These are phyloP conservation scores for Eulithis prunata DNA, from an alignment of 2,888 invertebrate species.

Conservation along the genomic window DNA sequence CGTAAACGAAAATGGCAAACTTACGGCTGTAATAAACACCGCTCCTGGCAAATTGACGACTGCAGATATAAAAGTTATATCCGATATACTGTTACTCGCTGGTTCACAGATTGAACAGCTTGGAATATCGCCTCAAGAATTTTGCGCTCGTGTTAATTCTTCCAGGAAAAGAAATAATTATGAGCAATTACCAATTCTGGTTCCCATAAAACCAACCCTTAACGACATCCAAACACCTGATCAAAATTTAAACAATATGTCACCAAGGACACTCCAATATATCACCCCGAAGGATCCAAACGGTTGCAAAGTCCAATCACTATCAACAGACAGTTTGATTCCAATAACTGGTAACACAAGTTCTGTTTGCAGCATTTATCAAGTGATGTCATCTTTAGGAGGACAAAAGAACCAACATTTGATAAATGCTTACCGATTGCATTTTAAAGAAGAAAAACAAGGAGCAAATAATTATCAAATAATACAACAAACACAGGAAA, in stretches of 20 bases:
- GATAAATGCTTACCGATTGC: slow-evolving; percentile 9
- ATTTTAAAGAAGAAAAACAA: slow-evolving; percentile 3
- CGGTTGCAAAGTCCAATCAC: slow-evolving; percentile 6
- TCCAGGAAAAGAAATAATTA: neutral
- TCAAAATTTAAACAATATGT: neutral
- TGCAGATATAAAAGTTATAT: slow-evolving; percentile 46
- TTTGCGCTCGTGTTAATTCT: slow-evolving; percentile 30
- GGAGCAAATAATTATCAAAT: neutral
- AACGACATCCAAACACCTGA: neutral
- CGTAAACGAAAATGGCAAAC: slow-evolving; percentile 23
- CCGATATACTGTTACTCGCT: slow-evolving; percentile 44
- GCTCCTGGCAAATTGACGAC: slow-evolving; percentile 40
- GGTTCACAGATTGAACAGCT: slow-evolving; percentile 41
- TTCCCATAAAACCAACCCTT: neutral
- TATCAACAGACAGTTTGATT: neutral
- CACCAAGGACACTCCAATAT: neutral
- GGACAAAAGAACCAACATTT: slow-evolving; percentile 19
- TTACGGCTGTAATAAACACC: slow-evolving; percentile 31
- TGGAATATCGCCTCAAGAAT: slow-evolving; percentile 31
- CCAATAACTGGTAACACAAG: slow-evolving; percentile 13
- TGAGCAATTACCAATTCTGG: neutral
- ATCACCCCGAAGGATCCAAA: neutral
- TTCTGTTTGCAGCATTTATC: slow-evolving; percentile 7
- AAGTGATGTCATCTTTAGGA: slow-evolving; percentile 18
- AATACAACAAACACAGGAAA: neutral